Percentiles rank a stretch among this genome's conserved stretches.
Conservation (phyloP, 1,140 invertebrate species). For the Pseudomyrmex dendroicus region DNA sequence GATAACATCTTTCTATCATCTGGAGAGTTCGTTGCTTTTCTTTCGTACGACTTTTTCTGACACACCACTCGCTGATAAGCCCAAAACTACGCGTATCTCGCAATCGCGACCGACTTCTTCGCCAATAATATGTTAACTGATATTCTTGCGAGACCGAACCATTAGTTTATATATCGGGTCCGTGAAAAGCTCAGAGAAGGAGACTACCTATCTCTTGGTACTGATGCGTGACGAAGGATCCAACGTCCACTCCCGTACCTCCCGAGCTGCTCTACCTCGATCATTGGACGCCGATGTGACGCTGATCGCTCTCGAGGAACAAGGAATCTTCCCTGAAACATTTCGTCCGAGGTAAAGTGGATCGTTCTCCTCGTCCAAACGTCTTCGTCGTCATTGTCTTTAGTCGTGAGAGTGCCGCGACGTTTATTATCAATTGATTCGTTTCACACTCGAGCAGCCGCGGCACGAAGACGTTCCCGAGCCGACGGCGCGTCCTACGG, state of each 20-base stretch:
- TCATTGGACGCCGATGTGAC: conserved; percentile 65
- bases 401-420: conserved; percentile 8
- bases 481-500: background rate
- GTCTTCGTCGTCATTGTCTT: background rate
- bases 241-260: conserved; percentile 66
- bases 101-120: conserved; percentile 27
- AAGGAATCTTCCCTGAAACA: conserved; percentile 39
- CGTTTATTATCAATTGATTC: conserved; percentile 59
- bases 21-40: background rate
- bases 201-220: conserved; percentile 78
- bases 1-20: conserved; percentile 60
- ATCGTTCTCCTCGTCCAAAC: conserved; percentile 21
- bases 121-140: conserved; percentile 74
- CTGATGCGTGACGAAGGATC: conserved; percentile 81
- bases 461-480: background rate
- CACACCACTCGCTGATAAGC: background rate
- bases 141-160: conserved; percentile 51
- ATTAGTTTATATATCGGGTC: conserved; percentile 81
- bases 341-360: conserved; percentile 54
- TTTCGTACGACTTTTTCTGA: background rate
- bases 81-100: conserved; percentile 21
- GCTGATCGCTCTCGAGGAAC: conserved; percentile 16
- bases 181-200: conserved; percentile 73
- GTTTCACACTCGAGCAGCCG: conserved; percentile 64
- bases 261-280: conserved; percentile 49